These are phyloP conservation scores for Pempheris klunzingeri DNA, from an alignment of 2,797 vertebrate species.

Conservation along the genomic window DNA sequence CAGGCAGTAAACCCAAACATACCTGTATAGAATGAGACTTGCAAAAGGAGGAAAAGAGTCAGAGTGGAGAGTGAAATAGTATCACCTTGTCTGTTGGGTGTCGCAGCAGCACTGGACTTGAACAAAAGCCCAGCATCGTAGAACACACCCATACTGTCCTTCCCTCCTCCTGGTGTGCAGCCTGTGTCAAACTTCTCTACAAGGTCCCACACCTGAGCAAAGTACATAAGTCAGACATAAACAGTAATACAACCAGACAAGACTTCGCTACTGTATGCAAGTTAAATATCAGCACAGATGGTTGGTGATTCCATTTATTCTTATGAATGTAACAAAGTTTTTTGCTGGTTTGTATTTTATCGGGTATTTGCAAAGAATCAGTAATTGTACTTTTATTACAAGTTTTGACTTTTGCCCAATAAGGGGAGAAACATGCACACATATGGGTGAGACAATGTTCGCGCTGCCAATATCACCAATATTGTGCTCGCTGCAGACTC, in stretches of 20 bases:
- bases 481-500: too few relatives aligned
- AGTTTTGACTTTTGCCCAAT: too few relatives aligned
- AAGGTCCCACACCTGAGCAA: constrained; percentile 87
- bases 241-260: background rate
- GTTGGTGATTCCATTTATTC: too few relatives aligned
- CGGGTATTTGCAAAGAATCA: too few relatives aligned
- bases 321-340: too few relatives aligned
- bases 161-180: constrained; percentile 89
- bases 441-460: too few relatives aligned
- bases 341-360: too few relatives aligned
- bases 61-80: background rate
- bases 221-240: background rate
- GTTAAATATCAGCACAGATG: too few relatives aligned
- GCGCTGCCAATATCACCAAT: too few relatives aligned
- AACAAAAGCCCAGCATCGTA: constrained; percentile 88
- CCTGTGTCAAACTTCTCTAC: constrained; percentile 89
- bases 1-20: background rate
- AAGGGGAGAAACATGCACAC: too few relatives aligned
- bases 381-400: too few relatives aligned
- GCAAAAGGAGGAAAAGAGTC: background rate
- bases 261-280: too few relatives aligned
- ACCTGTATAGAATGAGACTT: background rate
- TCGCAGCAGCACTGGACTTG: constrained; percentile 71
- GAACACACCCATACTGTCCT: constrained; percentile 86
- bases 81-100: constrained; percentile 75